Evolutionary conservation across 2,113 vertebrate species (phyloP).

Genomic region (Coptodon bakossiorum): DNA sequence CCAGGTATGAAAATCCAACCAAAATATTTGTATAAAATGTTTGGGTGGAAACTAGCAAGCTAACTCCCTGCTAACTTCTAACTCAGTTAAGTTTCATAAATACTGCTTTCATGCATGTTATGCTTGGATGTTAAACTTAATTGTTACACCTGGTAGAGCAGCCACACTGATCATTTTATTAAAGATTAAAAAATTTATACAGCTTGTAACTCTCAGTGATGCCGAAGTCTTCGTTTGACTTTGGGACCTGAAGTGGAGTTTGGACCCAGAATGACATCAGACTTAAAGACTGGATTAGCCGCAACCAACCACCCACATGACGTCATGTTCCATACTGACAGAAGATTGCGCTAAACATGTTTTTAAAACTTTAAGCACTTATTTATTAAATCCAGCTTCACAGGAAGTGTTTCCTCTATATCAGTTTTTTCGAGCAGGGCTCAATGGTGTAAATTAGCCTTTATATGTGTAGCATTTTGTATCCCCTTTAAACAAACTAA

Average conservation of each 20-base stretch:
- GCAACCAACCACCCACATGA: neutral
- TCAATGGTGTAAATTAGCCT: neutral
- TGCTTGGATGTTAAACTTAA: neutral
- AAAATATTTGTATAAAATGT: too few relatives aligned
- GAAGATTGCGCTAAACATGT: neutral
- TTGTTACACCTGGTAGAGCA: neutral
- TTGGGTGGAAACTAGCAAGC: neutral
- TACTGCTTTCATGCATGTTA: neutral
- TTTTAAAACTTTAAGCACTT: neutral
- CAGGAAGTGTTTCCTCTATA: neutral
- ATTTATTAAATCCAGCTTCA: neutral
- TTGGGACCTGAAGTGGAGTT: neutral
- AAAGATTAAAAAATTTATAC: rapidly evolving
- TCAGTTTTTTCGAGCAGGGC: neutral
- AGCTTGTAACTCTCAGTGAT: neutral
- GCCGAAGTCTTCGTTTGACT: rapidly evolving
- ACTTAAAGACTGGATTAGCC: neutral
- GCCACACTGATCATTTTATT: neutral
- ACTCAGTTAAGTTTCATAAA: neutral
- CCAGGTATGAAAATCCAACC: too few relatives aligned
- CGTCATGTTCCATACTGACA: neutral
- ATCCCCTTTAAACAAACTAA: neutral
- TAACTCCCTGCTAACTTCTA: neutral
- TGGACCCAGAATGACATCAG: neutral
- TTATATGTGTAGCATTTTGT: neutral